Conservation (phyloP, 2,888 invertebrate genomes). For the Antheraea assamensis region DNA sequence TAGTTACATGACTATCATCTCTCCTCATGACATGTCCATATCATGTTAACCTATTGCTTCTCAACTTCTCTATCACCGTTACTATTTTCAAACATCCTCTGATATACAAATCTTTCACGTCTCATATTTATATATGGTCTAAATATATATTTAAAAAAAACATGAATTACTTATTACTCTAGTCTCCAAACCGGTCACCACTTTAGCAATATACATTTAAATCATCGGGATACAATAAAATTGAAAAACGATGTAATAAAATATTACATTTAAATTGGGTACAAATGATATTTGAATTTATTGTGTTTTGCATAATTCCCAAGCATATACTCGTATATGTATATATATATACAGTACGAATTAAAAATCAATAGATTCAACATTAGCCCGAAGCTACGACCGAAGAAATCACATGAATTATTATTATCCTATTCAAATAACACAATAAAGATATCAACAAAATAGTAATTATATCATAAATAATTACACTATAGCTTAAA, state of each 20-base stretch:
- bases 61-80: no score
- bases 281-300: slow-evolving; percentile 59
- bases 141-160: no score
- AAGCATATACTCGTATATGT: no score
- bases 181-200: not conserved
- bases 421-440: slow-evolving; percentile 15
- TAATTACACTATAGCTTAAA: not conserved
- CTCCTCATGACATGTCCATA: no score
- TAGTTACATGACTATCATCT: no score
- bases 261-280: slow-evolving; percentile 60
- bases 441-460: slow-evolving; percentile 10
- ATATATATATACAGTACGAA: slow-evolving; percentile 13
- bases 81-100: no score
- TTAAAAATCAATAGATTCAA: slow-evolving; percentile 13
- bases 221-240: not conserved
- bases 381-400: slow-evolving; percentile 16
- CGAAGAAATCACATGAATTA: slow-evolving; percentile 19
- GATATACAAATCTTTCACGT: no score
- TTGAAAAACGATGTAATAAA: slow-evolving; percentile 39
- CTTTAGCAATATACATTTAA: not conserved
- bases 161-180: not conserved
- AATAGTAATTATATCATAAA: slow-evolving; percentile 10
- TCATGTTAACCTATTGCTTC: no score
- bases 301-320: slow-evolving; percentile 64
- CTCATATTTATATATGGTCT: no score